Evolutionary conservation across 2,888 invertebrate species (phyloP).

Genomic region (Conistra vaccinii): DNA sequence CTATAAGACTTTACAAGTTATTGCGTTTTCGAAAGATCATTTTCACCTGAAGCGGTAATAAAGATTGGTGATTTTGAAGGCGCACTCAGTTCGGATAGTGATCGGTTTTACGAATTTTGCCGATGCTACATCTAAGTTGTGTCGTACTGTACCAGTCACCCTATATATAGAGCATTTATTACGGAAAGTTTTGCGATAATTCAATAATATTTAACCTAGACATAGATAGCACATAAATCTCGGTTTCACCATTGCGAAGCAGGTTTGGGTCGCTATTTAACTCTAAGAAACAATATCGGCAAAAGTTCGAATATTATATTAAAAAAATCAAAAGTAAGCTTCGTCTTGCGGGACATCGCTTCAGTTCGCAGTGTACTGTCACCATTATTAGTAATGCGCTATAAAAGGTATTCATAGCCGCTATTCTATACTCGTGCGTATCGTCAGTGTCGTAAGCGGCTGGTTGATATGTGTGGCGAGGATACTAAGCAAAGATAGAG

Average conservation of each 20-base stretch:
- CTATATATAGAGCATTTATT: neutral
- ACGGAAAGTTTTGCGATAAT: neutral
- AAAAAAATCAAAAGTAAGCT: neutral
- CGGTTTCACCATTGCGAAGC: neutral
- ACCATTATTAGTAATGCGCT: constrained; percentile 43
- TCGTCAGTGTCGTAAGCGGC: neutral
- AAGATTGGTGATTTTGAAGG: too few relatives aligned
- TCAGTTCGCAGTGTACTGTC: constrained; percentile 29
- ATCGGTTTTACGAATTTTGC: too few relatives aligned
- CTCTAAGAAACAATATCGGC: neutral
- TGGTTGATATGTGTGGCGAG: constrained; percentile 59
- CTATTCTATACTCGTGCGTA: neutral
- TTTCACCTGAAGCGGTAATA: too few relatives aligned
- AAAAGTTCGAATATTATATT: neutral
- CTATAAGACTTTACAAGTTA: too few relatives aligned
- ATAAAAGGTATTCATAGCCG: constrained; percentile 70
- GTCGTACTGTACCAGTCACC: too few relatives aligned
- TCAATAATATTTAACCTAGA: neutral
- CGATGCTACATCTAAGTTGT: too few relatives aligned
- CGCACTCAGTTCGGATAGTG: too few relatives aligned
- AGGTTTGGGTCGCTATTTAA: neutral
- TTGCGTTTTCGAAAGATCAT: too few relatives aligned
- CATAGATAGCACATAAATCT: neutral
- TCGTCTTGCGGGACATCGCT: neutral
- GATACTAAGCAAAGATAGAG: constrained; percentile 37